Conservation (phyloP, 2,888 invertebrate genomes). For the Norana najaformis region DNA sequence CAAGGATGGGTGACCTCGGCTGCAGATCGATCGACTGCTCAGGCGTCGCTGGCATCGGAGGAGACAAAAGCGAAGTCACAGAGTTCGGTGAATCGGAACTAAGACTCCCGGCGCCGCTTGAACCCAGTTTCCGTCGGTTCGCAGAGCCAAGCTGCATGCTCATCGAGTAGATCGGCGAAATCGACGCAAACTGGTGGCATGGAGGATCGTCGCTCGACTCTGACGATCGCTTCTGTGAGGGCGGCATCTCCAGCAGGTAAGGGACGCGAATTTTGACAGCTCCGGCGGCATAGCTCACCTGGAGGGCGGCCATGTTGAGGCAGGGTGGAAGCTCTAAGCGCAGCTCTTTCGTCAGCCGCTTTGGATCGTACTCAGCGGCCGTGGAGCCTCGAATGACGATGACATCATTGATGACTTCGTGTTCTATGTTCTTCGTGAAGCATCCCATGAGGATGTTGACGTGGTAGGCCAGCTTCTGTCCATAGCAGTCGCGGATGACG, state of each 20-base stretch:
- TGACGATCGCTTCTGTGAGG: background rate
- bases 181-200: background rate
- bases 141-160: background rate
- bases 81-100: background rate
- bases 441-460: slow-evolving; percentile 33
- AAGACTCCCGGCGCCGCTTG: background rate
- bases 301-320: slow-evolving; percentile 27
- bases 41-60: background rate
- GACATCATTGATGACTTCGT: slow-evolving; percentile 22
- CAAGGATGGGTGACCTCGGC: background rate
- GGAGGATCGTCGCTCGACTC: background rate
- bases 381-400: slow-evolving; percentile 20
- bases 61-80: background rate
- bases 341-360: slow-evolving; percentile 33
- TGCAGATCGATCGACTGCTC: background rate
- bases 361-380: background rate
- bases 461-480: slow-evolving; percentile 29
- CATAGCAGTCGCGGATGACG: slow-evolving; percentile 29
- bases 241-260: slow-evolving; percentile 21
- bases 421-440: slow-evolving; percentile 33
- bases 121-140: background rate
- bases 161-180: slow-evolving; percentile 10
- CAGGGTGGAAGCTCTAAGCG: slow-evolving; percentile 30
- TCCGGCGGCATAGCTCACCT: slow-evolving; percentile 22
- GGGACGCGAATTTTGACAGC: slow-evolving; percentile 33